phyloP scores from a whole-genome alignment of 2,888 invertebrate genomes.

The Drepanosiphum platanoidis region DNA sequence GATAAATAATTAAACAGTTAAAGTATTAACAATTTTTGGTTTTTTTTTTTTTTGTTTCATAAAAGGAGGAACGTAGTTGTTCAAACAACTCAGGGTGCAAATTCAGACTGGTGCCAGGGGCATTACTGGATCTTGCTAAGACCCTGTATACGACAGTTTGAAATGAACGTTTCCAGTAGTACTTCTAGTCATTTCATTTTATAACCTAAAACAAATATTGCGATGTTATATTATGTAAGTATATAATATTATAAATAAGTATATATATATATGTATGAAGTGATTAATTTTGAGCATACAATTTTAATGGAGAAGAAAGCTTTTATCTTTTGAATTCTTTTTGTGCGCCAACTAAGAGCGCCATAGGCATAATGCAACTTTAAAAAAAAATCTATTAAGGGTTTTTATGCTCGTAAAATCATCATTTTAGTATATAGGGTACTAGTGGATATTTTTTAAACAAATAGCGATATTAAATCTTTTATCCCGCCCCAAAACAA shows the following conservation, averaged over 20 bases:
- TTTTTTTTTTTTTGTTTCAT: too few species aligned
- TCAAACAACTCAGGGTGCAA: too few species aligned
- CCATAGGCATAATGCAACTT: too few species aligned
- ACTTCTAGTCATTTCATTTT: not conserved
- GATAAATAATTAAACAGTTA: too few species aligned
- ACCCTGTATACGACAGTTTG: too few species aligned
- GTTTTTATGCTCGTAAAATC: not conserved
- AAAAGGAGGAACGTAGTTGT: too few species aligned
- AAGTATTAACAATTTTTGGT: too few species aligned
- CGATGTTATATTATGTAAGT: not conserved
- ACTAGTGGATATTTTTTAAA: not conserved
- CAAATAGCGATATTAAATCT: not conserved
- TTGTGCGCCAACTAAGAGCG: not conserved
- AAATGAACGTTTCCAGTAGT: too few species aligned
- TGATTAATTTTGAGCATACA: constrained; percentile 21
- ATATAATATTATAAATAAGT: too few species aligned
- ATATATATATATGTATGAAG: too few species aligned
- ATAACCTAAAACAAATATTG: not conserved
- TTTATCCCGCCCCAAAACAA: not conserved
- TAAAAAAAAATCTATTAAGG: not conserved
- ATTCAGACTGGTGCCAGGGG: too few species aligned
- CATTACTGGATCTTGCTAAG: too few species aligned
- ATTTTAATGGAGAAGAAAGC: not conserved
- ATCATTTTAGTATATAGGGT: not conserved
- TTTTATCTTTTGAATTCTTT: constrained; percentile 5